Conservation (phyloP, 1,140 invertebrate species). For the Babylonia areolata region DNA sequence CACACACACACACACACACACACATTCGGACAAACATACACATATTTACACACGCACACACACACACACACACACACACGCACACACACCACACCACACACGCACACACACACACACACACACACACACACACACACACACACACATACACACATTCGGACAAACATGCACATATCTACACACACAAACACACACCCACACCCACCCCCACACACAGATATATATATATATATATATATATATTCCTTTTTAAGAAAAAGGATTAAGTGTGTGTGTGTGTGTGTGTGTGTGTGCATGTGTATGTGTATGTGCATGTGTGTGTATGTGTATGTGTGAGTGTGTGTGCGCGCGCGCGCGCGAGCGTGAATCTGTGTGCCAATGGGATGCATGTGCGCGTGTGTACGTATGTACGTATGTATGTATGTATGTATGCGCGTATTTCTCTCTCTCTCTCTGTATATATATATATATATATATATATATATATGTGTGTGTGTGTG, state of each 20-base stretch:
- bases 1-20: background rate
- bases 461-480: background rate
- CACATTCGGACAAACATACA: no score
- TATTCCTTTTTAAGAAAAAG: background rate
- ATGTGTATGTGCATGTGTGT: background rate
- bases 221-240: no score
- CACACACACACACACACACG: background rate
- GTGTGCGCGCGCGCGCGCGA: background rate
- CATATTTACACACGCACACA: no score
- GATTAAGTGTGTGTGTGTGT: background rate
- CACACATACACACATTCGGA: no score
- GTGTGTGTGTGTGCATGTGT: background rate
- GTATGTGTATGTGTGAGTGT: background rate
- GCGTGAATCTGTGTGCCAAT: background rate
- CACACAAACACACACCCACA: no score
- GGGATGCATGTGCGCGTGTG: background rate
- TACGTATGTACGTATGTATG: background rate
- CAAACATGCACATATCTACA: no score
- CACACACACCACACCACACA: no score
- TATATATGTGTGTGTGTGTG: constrained; percentile 7
- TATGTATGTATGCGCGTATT: background rate
- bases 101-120: background rate
- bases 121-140: no score
- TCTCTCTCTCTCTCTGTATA: background rate
- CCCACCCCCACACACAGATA: no score